Percentiles rank a stretch among this genome's conserved stretches.
phyloP scores from a whole-genome alignment of 1,140 invertebrate genomes.

The Drosophila orena region DNA sequence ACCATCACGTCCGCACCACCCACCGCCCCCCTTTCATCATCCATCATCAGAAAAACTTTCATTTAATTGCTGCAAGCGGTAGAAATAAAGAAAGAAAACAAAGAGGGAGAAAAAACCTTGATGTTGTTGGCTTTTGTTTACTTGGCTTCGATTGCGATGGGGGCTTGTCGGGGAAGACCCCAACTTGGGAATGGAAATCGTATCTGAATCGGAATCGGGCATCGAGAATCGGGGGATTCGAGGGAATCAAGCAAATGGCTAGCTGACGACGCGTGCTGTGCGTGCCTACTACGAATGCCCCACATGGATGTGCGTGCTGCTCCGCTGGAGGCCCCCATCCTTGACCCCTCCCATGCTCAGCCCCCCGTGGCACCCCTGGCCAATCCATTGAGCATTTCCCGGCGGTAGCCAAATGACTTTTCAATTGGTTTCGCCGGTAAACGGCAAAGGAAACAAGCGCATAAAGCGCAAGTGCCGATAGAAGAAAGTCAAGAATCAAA shows the following conservation, averaged over 20 bases:
- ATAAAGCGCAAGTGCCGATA: constrained; percentile 73
- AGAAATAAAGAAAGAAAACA: constrained; percentile 52
- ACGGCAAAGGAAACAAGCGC: constrained; percentile 56
- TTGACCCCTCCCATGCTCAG: background rate
- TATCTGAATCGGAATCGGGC: constrained; percentile 30
- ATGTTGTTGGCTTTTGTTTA: constrained; percentile 78
- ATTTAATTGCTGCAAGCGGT: constrained; percentile 73
- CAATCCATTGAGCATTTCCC: constrained; percentile 47
- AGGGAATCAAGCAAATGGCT: constrained; percentile 14
- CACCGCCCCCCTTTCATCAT: constrained; percentile 10
- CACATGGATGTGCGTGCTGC: constrained; percentile 61
- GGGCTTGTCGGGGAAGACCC: constrained; percentile 25
- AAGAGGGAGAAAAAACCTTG: constrained; percentile 43
- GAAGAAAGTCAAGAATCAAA: constrained; percentile 74
- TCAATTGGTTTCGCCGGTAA: constrained; percentile 75
- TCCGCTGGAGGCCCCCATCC: constrained; percentile 4
- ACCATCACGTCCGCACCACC: background rate
- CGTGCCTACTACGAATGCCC: constrained; percentile 62
- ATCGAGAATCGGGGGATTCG: constrained; percentile 1
- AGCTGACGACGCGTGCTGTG: constrained; percentile 63
- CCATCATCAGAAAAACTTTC: constrained; percentile 78
- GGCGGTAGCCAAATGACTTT: constrained; percentile 67
- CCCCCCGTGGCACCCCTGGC: constrained; percentile 7
- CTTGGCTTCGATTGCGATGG: constrained; percentile 73
- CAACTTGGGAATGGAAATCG: constrained; percentile 48